A percentile compares a stretch with the other conserved stretches of the same genome.
Evolutionary conservation across 1,140 invertebrate species (phyloP).

Genomic region (Vanessa atalanta): DNA sequence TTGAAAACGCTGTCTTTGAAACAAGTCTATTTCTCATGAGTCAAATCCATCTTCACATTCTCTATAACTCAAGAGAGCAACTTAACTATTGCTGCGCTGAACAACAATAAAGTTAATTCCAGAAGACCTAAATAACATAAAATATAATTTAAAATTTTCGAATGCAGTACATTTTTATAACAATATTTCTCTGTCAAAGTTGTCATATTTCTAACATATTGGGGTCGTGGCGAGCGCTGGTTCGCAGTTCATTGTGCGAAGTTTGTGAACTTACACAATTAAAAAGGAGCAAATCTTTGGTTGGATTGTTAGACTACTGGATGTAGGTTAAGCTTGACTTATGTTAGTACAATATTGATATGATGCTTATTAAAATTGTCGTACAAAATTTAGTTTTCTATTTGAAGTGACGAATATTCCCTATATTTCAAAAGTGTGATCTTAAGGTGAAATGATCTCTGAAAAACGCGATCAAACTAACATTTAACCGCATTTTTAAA

Average conservation of each 20-base stretch:
- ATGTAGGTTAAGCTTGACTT: neutral
- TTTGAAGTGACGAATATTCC: too few relatives aligned
- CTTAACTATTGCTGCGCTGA: neutral
- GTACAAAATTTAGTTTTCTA: too few relatives aligned
- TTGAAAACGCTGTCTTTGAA: too few relatives aligned
- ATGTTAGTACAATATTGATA: neutral
- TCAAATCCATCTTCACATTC: too few relatives aligned
- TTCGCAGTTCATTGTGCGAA: slow-evolving; percentile 11
- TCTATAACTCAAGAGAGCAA: too few relatives aligned
- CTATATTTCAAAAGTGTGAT: too few relatives aligned
- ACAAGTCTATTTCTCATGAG: too few relatives aligned
- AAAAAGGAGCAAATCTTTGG: slow-evolving; percentile 7
- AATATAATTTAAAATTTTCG: neutral
- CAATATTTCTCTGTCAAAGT: slow-evolving; percentile 15
- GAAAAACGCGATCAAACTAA: too few relatives aligned
- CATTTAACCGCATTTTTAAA: too few relatives aligned
- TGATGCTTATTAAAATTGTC: neutral
- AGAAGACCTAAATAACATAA: slow-evolving; percentile 6
- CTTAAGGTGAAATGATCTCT: too few relatives aligned
- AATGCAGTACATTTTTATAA: slow-evolving; percentile 6
- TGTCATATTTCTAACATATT: slow-evolving; percentile 11
- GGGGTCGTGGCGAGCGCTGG: slow-evolving; percentile 1
- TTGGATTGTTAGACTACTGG: neutral
- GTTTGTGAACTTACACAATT: slow-evolving; percentile 10
- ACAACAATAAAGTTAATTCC: slow-evolving; percentile 2